phyloP scores from a whole-genome alignment of 2,797 vertebrate species.

The Ciconia nigra region DNA sequence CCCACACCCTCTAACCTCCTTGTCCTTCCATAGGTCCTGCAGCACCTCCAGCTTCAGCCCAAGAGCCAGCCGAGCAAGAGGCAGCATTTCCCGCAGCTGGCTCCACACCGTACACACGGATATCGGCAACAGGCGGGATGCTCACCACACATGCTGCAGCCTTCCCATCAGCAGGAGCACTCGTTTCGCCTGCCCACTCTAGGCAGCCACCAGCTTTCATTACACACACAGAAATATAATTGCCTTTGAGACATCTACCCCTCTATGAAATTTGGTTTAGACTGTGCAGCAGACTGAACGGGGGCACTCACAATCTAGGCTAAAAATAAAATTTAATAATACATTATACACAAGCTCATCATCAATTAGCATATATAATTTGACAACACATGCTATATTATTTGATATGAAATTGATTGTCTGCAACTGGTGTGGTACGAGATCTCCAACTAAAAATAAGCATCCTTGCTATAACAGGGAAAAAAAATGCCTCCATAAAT shows the following conservation, averaged over 20 bases:
- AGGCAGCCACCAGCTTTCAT: background rate
- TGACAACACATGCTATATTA: background rate
- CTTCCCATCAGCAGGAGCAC: background rate
- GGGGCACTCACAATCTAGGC: background rate
- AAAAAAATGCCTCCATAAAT: background rate
- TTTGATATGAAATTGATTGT: constrained; percentile 3
- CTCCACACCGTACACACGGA: rapidly evolving
- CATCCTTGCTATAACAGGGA: background rate
- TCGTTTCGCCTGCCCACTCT: background rate
- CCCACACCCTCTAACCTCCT: background rate
- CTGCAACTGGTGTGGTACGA: background rate
- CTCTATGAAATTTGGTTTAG: background rate
- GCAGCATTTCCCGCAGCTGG: background rate
- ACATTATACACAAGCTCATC: background rate
- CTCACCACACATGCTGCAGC: background rate
- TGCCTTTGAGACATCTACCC: background rate
- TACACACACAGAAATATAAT: background rate
- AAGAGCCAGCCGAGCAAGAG: background rate
- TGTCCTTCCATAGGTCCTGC: background rate
- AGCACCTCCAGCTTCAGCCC: background rate
- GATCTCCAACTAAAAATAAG: constrained; percentile 20
- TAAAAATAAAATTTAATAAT: constrained; percentile 27
- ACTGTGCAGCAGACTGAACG: background rate
- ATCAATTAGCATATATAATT: constrained; percentile 42
- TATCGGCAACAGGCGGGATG: rapidly evolving